Conservation (phyloP, 2,888 invertebrate species). For the Ashinkailepas kermadecensis region DNA sequence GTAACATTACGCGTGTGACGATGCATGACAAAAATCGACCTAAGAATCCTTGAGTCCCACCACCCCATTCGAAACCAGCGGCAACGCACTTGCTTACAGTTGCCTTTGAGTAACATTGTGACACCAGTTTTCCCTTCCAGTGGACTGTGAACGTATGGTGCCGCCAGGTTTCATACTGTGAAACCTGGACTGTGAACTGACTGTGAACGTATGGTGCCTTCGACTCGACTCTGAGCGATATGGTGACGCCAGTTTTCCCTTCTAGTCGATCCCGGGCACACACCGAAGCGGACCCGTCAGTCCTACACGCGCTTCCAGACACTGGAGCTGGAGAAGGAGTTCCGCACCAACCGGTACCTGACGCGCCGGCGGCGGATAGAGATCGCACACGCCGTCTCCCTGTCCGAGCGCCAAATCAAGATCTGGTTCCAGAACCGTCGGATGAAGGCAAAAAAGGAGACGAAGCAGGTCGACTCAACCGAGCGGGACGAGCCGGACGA, state of each 20-base stretch:
- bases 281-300: conserved; percentile 67
- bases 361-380: conserved; percentile 93
- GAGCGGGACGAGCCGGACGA: neutral
- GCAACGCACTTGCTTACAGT: too few relatives aligned
- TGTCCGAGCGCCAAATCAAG: conserved; percentile 93
- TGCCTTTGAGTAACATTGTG: too few relatives aligned
- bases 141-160: too few relatives aligned
- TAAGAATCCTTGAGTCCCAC: too few relatives aligned
- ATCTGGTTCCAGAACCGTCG: conserved; percentile 47
- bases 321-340: conserved; percentile 94
- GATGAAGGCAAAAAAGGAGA: conserved; percentile 33
- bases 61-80: too few relatives aligned
- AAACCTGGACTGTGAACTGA: too few relatives aligned
- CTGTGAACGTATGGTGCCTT: too few relatives aligned
- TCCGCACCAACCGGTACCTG: conserved; percentile 95
- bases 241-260: neutral
- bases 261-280: neutral
- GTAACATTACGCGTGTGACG: too few relatives aligned
- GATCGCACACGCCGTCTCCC: conserved; percentile 89
- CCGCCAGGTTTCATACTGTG: too few relatives aligned
- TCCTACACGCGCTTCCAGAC: conserved; percentile 98
- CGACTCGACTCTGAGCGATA: too few relatives aligned
- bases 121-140: too few relatives aligned
- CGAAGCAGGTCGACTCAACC: conserved; percentile 23
- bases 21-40: too few relatives aligned